Conservation (phyloP, 2,113 vertebrate species). For the Piprites chloris region DNA sequence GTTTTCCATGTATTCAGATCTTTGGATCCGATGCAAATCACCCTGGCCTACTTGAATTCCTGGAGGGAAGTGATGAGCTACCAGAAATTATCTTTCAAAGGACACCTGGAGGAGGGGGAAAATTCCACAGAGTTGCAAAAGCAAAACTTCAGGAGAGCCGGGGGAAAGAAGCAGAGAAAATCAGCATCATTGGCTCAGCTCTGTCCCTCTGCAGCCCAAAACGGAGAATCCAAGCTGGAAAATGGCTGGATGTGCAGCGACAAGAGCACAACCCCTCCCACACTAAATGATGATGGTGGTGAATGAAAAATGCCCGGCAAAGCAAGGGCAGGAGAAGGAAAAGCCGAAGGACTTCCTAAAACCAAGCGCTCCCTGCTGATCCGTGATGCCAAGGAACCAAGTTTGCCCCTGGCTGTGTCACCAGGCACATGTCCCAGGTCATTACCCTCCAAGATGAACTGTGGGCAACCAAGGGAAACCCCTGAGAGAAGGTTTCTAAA, state of each 20-base stretch:
- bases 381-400: background rate
- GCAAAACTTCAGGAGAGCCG: background rate
- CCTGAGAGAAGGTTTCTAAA: background rate
- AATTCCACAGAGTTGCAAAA: fast-evolving
- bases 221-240: background rate
- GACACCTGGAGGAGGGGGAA: background rate
- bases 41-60: background rate
- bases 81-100: background rate
- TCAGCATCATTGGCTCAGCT: background rate
- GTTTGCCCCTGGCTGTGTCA: background rate
- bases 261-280: background rate
- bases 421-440: background rate
- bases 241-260: background rate
- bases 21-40: background rate
- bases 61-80: background rate
- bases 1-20: background rate
- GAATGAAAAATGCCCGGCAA: background rate
- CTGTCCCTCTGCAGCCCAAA: background rate
- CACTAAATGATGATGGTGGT: background rate
- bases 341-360: background rate
- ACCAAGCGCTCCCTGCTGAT: background rate
- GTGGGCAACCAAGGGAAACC: background rate
- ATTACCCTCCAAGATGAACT: background rate
- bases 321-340: background rate
- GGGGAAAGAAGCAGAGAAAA: background rate